A percentile compares a stretch with the other conserved stretches of the same genome.
These are phyloP conservation scores for Drosophila nasuta DNA, from an alignment of 1,140 invertebrate genomes.

Conservation along the genomic window DNA sequence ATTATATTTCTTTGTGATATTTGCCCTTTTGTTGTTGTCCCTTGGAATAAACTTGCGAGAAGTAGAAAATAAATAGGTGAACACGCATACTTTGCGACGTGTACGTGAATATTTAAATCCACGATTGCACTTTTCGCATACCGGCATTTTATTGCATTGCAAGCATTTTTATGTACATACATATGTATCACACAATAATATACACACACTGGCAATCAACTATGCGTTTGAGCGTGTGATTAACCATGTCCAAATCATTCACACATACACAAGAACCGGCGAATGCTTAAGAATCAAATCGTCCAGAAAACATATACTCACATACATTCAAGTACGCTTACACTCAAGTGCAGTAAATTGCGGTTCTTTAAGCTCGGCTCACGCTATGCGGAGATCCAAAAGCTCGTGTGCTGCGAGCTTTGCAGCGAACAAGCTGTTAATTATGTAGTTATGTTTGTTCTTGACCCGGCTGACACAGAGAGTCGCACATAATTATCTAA, in stretches of 20 bases:
- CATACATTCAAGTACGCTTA: not conserved
- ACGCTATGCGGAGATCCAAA: not conserved
- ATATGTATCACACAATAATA: not conserved
- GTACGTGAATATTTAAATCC: not conserved
- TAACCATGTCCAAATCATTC: not conserved
- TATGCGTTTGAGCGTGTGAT: not conserved
- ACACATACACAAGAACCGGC: not conserved
- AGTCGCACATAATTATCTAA: slow-evolving; percentile 9
- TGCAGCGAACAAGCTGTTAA: slow-evolving; percentile 6
- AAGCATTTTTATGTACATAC: not conserved
- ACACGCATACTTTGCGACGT: not conserved
- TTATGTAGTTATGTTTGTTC: slow-evolving; percentile 3
- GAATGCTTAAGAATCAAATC: not conserved
- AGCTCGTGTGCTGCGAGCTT: not conserved
- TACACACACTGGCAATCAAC: not conserved
- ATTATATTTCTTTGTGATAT: not conserved
- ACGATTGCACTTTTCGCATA: not conserved
- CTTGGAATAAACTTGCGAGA: not conserved
- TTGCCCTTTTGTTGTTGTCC: not conserved
- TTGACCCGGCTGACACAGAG: not conserved
- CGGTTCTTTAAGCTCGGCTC: slow-evolving; percentile 7
- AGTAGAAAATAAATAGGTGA: not conserved
- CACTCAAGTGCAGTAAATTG: not conserved
- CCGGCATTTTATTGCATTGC: slow-evolving; percentile 2
- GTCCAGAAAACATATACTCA: not conserved